These are phyloP conservation scores for Hylyphantes graminicola DNA, from an alignment of 1,140 invertebrate genomes.

Conservation along the genomic window DNA sequence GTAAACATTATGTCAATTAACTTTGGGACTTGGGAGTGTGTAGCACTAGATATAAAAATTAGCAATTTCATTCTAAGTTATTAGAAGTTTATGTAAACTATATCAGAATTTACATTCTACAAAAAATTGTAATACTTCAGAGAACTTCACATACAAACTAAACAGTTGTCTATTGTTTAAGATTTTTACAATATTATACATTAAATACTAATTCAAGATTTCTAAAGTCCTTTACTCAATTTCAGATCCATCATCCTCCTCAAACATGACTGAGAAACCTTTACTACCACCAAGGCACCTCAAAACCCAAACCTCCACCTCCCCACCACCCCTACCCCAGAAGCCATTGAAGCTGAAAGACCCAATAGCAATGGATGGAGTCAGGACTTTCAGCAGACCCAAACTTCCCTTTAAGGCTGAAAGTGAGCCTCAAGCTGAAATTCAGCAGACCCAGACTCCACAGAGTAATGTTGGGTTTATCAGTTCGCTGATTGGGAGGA, in stretches of 20 bases:
- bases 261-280: constrained; percentile 27
- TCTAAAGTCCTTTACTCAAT: background rate
- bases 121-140: too few species aligned
- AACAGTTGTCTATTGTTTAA: too few species aligned
- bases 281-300: constrained; percentile 32
- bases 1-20: too few species aligned
- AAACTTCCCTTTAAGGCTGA: constrained; percentile 28
- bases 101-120: too few species aligned
- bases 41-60: too few species aligned
- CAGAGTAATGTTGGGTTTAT: constrained; percentile 34
- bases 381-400: constrained; percentile 35
- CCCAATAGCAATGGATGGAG: constrained; percentile 29
- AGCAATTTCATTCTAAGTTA: too few species aligned
- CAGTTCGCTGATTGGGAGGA: constrained; percentile 25
- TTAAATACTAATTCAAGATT: background rate
- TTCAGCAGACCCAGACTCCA: background rate
- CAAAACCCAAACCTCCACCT: background rate
- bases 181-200: too few species aligned
- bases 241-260: background rate
- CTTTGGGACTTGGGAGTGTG: too few species aligned
- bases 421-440: constrained; percentile 13
- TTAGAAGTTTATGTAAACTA: too few species aligned
- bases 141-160: too few species aligned
- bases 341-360: constrained; percentile 54
- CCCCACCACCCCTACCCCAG: constrained; percentile 52